Conservation (phyloP, 2,113 vertebrate species). For the Lota lota region DNA sequence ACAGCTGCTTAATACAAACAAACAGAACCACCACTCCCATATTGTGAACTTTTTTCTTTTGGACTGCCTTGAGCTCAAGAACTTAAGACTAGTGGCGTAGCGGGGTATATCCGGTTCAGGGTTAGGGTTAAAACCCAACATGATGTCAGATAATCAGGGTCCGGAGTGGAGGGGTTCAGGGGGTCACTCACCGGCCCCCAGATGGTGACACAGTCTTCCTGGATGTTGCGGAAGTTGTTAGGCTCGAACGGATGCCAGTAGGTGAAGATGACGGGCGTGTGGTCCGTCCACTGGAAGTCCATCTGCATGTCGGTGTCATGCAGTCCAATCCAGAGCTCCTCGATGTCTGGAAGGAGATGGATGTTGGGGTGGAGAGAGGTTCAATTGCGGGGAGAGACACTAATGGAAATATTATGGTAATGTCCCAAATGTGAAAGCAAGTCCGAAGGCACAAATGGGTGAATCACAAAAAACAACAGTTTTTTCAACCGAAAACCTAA, state of each 20-base stretch:
- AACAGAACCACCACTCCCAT: neutral
- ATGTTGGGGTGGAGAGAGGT: neutral
- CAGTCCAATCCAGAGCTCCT: slow-evolving; percentile 94
- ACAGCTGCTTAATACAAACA: slow-evolving; percentile 53
- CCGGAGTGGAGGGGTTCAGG: neutral
- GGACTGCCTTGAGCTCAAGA: no score
- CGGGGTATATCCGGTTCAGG: no score
- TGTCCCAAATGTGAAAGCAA: no score
- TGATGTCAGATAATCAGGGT: no score
- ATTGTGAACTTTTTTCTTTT: no score
- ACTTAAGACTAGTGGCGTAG: no score
- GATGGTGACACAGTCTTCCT: slow-evolving; percentile 93
- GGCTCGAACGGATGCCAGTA: slow-evolving; percentile 96
- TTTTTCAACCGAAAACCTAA: no score
- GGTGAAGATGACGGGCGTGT: slow-evolving; percentile 88
- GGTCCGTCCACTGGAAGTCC: slow-evolving; percentile 97
- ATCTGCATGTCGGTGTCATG: slow-evolving; percentile 93
- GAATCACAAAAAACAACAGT: no score
- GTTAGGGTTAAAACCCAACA: no score
- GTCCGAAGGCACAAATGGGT: no score
- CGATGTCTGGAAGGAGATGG: slow-evolving; percentile 76
- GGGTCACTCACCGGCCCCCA: slow-evolving; percentile 88
- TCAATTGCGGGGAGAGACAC: no score
- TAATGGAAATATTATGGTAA: no score
- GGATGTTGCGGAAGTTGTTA: slow-evolving; percentile 93